Evolutionary conservation across 2,888 invertebrate species (phyloP).

Genomic region (Caenorhabditis wallacei): DNA sequence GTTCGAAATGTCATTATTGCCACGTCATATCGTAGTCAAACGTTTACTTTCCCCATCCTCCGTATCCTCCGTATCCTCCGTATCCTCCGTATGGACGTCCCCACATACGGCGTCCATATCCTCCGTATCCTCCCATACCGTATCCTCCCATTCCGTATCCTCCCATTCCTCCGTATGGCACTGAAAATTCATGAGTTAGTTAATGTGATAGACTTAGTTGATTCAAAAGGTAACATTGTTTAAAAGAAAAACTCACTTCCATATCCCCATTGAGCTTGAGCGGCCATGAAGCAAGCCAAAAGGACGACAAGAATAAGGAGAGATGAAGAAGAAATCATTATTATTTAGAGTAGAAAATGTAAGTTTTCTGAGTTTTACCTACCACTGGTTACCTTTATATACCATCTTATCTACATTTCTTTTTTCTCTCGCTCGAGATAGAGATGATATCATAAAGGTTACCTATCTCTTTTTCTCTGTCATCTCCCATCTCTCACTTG

Average conservation of each 20-base stretch:
- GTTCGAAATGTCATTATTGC: constrained; percentile 7
- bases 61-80: constrained; percentile 58
- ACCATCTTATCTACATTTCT: constrained; percentile 15
- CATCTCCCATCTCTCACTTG: constrained; percentile 14
- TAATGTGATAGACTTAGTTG: not conserved
- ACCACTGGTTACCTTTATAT: constrained; percentile 23
- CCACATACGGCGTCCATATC: constrained; percentile 26
- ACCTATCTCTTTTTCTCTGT: constrained; percentile 16
- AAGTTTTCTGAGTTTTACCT: constrained; percentile 49
- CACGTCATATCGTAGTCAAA: not conserved
- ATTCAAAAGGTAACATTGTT: not conserved
- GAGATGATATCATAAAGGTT: constrained; percentile 39
- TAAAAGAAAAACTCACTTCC: constrained; percentile 39
- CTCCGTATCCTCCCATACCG: constrained; percentile 57
- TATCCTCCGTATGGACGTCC: constrained; percentile 37
- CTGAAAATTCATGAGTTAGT: constrained; percentile 2
- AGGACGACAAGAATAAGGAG: constrained; percentile 51
- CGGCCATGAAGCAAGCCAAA: constrained; percentile 50
- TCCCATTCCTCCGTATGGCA: constrained; percentile 55
- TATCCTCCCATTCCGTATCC: constrained; percentile 51
- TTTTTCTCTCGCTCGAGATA: constrained; percentile 3
- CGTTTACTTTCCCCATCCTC: constrained; percentile 55
- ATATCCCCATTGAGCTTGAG: constrained; percentile 58
- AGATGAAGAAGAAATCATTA: constrained; percentile 44
- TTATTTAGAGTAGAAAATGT: constrained; percentile 8